These are phyloP conservation scores for Vannuccia rotundouncinata DNA, from an alignment of 2,888 invertebrate genomes.

Conservation along the genomic window DNA sequence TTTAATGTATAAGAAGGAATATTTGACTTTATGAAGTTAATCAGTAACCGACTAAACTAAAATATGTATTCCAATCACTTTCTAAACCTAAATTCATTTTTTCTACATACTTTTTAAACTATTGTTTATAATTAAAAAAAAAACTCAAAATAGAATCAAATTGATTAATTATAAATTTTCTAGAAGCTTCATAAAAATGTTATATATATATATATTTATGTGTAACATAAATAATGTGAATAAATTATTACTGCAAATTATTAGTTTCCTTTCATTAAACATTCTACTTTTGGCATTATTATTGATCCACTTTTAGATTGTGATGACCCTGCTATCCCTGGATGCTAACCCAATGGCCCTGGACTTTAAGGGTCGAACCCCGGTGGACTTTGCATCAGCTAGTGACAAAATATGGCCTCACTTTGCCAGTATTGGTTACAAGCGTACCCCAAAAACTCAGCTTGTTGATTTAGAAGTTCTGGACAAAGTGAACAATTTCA, in stretches of 20 bases:
- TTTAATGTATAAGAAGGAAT: no score
- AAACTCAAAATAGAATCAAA: no score
- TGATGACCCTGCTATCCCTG: constrained; percentile 49
- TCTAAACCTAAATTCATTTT: no score
- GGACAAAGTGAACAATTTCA: background rate
- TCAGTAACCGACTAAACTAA: no score
- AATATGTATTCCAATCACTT: no score
- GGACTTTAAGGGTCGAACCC: constrained; percentile 49
- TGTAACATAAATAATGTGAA: background rate
- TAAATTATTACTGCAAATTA: background rate
- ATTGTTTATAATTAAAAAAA: no score
- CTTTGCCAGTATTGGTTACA: constrained; percentile 47
- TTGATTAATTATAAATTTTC: background rate
- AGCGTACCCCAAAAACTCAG: constrained; percentile 44
- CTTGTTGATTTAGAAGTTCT: constrained; percentile 43
- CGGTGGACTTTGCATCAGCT: constrained; percentile 53
- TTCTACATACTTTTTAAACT: no score
- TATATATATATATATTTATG: background rate
- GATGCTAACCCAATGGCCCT: constrained; percentile 48
- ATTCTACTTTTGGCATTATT: background rate
- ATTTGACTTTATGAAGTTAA: no score
- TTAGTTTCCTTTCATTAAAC: no score
- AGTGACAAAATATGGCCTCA: constrained; percentile 54
- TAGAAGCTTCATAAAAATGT: background rate
- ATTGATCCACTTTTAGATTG: constrained; percentile 44